Percentiles rank a stretch among this genome's conserved stretches.
phyloP scores from a whole-genome alignment of 2,113 vertebrate species.

The Paedocypris sp. region DNA sequence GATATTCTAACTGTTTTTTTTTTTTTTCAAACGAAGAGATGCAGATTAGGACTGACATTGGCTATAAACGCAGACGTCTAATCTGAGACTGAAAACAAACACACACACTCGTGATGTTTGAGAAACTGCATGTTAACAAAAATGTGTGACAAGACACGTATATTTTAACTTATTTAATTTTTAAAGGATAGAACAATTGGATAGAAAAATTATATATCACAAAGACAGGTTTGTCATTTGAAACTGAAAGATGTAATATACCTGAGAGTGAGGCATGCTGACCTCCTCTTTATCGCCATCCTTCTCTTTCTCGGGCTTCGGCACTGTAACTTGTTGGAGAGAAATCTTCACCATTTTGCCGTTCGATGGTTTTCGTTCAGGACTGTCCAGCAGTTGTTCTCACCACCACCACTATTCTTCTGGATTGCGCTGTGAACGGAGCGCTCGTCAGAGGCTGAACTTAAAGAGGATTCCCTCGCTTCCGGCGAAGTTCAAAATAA shows the following conservation, averaged over 20 bases:
- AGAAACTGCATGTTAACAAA: no score
- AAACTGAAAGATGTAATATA: constrained; percentile 43
- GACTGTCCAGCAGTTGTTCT: constrained; percentile 27
- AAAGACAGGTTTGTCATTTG: not conserved
- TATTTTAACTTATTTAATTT: not conserved
- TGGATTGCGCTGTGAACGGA: not conserved
- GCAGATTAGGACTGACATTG: no score
- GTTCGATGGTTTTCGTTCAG: constrained; percentile 24
- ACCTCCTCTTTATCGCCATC: constrained; percentile 57
- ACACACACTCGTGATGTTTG: no score
- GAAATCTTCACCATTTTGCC: constrained; percentile 81
- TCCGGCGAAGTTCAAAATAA: constrained; percentile 52
- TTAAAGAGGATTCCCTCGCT: constrained; percentile 37
- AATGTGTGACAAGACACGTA: not conserved
- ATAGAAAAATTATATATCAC: no score
- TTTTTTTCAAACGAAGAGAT: no score
- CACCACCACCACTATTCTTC: not conserved
- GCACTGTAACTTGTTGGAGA: constrained; percentile 65
- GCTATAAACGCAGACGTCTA: no score
- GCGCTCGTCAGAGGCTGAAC: not conserved
- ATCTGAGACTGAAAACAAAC: no score
- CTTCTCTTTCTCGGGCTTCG: constrained; percentile 69
- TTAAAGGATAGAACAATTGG: no score
- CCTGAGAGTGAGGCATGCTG: constrained; percentile 60
- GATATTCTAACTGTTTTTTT: no score